Evolutionary conservation across 2,888 invertebrate genomes (phyloP), one percentile per base, ranked within the genome.

Genomic region (Lamproptera curius): DNA sequence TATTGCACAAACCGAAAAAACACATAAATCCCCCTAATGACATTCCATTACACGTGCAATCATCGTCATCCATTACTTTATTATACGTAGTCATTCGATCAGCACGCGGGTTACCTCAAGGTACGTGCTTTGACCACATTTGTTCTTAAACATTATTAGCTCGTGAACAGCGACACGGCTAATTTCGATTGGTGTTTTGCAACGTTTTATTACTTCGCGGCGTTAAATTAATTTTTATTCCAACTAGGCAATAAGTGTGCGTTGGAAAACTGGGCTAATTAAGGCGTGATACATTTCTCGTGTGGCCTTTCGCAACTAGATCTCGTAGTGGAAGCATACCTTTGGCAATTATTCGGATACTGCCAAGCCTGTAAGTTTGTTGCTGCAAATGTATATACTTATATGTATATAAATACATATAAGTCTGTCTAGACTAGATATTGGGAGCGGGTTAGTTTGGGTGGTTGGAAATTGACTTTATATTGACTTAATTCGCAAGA

Each of bases 231-330:
- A 23, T 46, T 46, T 45, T 39, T 34, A 46, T 34, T 40, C 35
- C 31, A 23, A 36, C 17, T 36, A 23, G 23, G 36, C 23, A 43
- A 35, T n/a, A 16, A 6, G 11, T 26, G 20, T 6, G 15, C 23
- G 11, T 23, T 23, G 6, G 16, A 43, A 43, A 44, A 20, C 23
- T 46, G 16, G 46, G 46, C 46, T 46, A 46, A 46, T 46, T 34
- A 40, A 46, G 39, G 46, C 34, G 40, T 10, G 35, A 34, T 10
- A 40, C 28, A 40, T 42, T 36, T 20, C 20, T 4, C 31, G 20
- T 31, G 15, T 4, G 16, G 8, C n/a, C 34, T 46, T 39, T 39
- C 17, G 46, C 40, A 46, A 46, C n/a, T 6, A 20, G 2, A 26
- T 40, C 20, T 39, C 39, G 40, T n/a, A 46, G 31, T 34, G 9